Evolutionary conservation across 2,797 vertebrate genomes (phyloP).

Genomic region (Euphonia xanthogaster): DNA sequence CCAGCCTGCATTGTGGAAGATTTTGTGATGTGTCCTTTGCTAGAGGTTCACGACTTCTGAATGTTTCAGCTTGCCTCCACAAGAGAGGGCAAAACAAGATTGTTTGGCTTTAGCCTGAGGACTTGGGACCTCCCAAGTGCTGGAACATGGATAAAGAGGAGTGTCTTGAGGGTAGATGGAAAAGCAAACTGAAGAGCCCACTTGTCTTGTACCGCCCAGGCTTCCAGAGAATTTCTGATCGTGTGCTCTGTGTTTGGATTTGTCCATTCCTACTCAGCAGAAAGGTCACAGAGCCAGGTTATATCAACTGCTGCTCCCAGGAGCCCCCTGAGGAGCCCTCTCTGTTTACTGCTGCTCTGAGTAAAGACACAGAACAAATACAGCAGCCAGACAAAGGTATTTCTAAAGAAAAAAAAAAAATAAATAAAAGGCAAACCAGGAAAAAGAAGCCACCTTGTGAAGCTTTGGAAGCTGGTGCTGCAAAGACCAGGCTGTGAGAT

Average conservation of each 20-base stretch:
- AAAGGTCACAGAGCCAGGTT: neutral
- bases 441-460: neutral
- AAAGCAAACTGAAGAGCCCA: neutral
- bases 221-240: neutral
- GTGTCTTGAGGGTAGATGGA: neutral
- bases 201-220: neutral
- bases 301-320: neutral
- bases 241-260: neutral
- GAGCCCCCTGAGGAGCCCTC: neutral
- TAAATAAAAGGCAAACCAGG: neutral
- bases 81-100: neutral
- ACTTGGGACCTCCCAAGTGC: constrained; percentile 10
- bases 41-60: neutral
- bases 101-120: constrained; percentile 7
- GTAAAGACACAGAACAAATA: neutral
- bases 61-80: neutral
- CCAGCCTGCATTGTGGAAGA: rapidly evolving
- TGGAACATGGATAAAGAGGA: neutral
- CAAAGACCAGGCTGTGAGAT: neutral
- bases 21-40: neutral
- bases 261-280: neutral
- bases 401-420: neutral
- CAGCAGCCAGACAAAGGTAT: neutral
- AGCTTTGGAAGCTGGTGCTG: neutral
- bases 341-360: neutral